Percentiles rank a stretch among this genome's conserved stretches.
phyloP scores from a whole-genome alignment of 1,140 invertebrate genomes.

The Zaprionus tsacasi region DNA sequence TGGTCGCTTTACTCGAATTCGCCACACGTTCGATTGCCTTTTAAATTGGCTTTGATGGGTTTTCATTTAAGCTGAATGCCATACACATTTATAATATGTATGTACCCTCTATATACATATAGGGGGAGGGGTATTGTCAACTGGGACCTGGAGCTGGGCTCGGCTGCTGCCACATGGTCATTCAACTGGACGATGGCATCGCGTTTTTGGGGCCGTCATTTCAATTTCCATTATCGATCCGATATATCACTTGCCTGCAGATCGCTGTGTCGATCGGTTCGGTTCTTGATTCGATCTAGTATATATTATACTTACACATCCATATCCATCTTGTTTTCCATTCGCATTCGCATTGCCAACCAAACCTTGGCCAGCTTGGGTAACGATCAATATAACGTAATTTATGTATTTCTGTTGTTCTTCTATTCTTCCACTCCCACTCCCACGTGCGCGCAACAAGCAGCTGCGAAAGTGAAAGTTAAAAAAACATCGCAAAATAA shows the following conservation, averaged over 20 bases:
- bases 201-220: slow-evolving; percentile 2
- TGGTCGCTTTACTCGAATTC: slow-evolving; percentile 64
- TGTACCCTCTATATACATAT: neutral
- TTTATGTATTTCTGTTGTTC: slow-evolving; percentile 69
- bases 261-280: neutral
- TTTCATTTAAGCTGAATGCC: slow-evolving; percentile 75
- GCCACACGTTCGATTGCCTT: slow-evolving; percentile 76
- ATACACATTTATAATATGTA: slow-evolving; percentile 41
- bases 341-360: neutral
- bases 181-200: slow-evolving; percentile 4
- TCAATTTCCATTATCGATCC: slow-evolving; percentile 2
- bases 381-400: slow-evolving; percentile 39
- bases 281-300: neutral
- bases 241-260: neutral
- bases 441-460: slow-evolving; percentile 53
- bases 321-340: neutral
- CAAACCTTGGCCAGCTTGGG: slow-evolving; percentile 33
- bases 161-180: neutral
- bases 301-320: neutral
- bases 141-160: neutral
- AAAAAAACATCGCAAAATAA: slow-evolving; percentile 14
- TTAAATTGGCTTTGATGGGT: slow-evolving; percentile 76
- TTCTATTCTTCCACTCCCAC: slow-evolving; percentile 45
- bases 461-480: slow-evolving; percentile 23
- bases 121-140: neutral